Evolutionary conservation across 2,113 vertebrate species (phyloP), one percentile per base, ranked within the genome.

Genomic region (Rallus limicola): DNA sequence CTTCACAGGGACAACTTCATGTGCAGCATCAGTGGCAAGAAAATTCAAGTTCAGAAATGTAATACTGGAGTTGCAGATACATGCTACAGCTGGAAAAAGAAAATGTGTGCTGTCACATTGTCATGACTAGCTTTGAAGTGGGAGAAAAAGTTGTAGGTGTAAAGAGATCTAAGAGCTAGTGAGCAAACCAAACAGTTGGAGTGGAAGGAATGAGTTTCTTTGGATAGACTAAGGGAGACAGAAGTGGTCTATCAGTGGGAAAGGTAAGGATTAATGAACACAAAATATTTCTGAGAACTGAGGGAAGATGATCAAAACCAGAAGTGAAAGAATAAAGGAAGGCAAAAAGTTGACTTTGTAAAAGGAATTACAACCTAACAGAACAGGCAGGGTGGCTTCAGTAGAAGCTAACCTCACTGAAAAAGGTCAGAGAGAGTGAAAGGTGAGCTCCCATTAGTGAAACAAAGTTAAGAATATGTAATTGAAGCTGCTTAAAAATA

Each of bases 271-370:
- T 74, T 93, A 89, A 92, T 60, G 40, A 88, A 94, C 58, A 65
- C 1, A 0, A 89, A 93, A 82, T 62, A 84, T 63, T 80, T 91
- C 72, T 17, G 62, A 90, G 71, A 90, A 79, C 36, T 48, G 78
- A 82, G 59, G 42, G 34, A 89, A 89, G 36, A 88, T 69, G 83
- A 93, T 86, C 80, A 94, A 95, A 91, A 86, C 36, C 64, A 87
- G 36, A 82, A 94, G 56, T 33, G 71, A 52, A 53, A 95, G 84
- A 79, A 70, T 71, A 55, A 90, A 89, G 86, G 65, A 31, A 52
- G 60, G 67, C 55, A 92, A 80, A 46, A 85, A 92, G 71, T 34
- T 79, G 82, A 81, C 80, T 68, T 84, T 62, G 33, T 62, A 88
- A 83, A 87, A 38, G 60, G 79, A 92, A 92, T 92, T 77, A 80